Percentiles rank a stretch among this genome's conserved stretches.
Conservation (phyloP, 2,113 vertebrate species). For the Aphyosemion australe region DNA sequence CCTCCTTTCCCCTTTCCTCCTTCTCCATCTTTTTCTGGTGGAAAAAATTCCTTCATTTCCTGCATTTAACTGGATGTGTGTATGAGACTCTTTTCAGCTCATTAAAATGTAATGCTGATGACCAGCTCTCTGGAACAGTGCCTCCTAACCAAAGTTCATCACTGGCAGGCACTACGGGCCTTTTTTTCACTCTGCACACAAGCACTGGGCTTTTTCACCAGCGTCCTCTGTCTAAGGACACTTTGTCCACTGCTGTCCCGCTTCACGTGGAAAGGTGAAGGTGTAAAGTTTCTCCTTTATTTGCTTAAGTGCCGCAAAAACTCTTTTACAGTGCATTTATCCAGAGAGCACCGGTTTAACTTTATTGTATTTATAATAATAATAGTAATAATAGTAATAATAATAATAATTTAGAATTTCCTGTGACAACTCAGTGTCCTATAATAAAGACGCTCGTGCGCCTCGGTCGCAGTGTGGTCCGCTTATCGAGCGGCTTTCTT, state of each 20-base stretch:
- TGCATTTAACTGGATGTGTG: slow-evolving; percentile 58
- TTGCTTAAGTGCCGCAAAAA: slow-evolving; percentile 18
- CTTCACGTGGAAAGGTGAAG: slow-evolving; percentile 46
- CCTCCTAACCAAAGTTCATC: slow-evolving; percentile 88
- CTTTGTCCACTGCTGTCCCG: slow-evolving; percentile 54
- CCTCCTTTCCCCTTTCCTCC: slow-evolving; percentile 1
- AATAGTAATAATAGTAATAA: neutral
- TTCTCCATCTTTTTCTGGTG: slow-evolving; percentile 60
- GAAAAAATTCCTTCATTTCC: slow-evolving; percentile 47
- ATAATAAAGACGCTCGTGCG: neutral
- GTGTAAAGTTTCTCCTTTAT: slow-evolving; percentile 49
- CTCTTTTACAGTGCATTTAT: neutral
- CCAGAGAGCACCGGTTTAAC: neutral
- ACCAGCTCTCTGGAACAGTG: slow-evolving; percentile 84
- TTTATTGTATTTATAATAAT: neutral
- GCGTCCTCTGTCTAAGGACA: slow-evolving; percentile 51
- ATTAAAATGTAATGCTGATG: slow-evolving; percentile 86
- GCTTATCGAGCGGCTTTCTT: slow-evolving; percentile 82
- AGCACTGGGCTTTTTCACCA: slow-evolving; percentile 36
- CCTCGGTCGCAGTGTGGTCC: slow-evolving; percentile 76
- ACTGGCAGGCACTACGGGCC: slow-evolving; percentile 68
- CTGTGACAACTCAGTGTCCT: slow-evolving; percentile 28
- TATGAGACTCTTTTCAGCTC: slow-evolving; percentile 82
- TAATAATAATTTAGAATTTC: neutral
- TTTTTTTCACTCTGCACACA: slow-evolving; percentile 60